Evolutionary conservation across 1,140 invertebrate species (phyloP).

Genomic region (Panulirus ornatus): DNA sequence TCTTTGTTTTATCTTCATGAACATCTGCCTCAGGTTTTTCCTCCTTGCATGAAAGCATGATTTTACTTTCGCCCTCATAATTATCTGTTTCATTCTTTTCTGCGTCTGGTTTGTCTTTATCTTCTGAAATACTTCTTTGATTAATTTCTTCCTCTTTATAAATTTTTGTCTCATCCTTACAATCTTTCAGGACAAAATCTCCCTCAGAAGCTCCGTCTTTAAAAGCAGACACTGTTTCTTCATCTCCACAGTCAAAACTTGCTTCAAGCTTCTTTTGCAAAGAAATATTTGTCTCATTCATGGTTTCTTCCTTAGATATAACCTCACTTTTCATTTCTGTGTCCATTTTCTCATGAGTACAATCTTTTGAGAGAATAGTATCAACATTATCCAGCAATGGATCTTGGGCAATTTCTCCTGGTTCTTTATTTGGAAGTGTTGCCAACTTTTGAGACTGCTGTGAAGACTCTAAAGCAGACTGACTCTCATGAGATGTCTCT

Average conservation of each 20-base stretch:
- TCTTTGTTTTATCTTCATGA: background rate
- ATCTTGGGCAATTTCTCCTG: background rate
- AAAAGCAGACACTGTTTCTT: background rate
- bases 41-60: background rate
- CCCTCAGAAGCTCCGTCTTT: background rate
- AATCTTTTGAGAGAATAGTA: background rate
- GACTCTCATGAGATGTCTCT: background rate
- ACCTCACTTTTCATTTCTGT: background rate
- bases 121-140: background rate
- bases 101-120: slow-evolving; percentile 12
- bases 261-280: background rate
- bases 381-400: background rate
- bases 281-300: background rate
- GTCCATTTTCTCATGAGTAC: slow-evolving; percentile 5
- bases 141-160: background rate
- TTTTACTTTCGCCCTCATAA: background rate
- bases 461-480: background rate
- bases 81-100: background rate
- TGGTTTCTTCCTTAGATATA: background rate
- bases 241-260: background rate
- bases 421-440: background rate
- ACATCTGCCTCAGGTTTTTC: slow-evolving; percentile 20
- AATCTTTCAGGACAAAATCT: background rate
- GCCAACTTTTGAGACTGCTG: background rate
- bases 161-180: background rate